Conservation (phyloP, 2,113 vertebrate species). For the Emberiza fucata region DNA sequence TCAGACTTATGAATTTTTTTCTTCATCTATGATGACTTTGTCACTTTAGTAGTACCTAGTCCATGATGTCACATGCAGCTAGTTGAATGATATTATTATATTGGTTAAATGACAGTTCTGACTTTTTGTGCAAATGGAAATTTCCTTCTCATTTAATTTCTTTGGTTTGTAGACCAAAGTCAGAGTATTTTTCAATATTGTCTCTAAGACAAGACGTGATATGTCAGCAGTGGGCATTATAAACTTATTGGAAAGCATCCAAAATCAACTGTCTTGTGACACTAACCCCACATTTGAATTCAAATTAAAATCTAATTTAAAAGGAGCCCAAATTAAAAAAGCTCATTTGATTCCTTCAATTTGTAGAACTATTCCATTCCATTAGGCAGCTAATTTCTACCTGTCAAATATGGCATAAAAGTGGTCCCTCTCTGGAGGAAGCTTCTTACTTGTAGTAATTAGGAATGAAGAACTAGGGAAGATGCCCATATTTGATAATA, state of each 20-base stretch:
- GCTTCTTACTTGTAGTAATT: constrained; percentile 80
- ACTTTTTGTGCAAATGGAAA: background rate
- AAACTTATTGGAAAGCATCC: constrained; percentile 59
- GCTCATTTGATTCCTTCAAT: constrained; percentile 81
- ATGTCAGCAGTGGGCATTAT: background rate
- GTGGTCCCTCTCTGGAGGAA: constrained; percentile 74
- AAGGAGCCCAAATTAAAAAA: constrained; percentile 72
- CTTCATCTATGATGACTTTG: background rate
- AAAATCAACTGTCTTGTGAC: constrained; percentile 56
- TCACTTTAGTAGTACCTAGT: background rate
- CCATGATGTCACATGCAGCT: background rate
- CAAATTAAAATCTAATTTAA: constrained; percentile 87
- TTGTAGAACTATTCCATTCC: constrained; percentile 84
- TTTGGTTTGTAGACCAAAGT: background rate
- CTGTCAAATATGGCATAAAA: constrained; percentile 81
- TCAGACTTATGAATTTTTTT: background rate
- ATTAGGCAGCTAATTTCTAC: constrained; percentile 89
- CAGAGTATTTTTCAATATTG: background rate
- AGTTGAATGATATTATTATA: background rate
- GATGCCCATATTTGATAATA: constrained; percentile 36
- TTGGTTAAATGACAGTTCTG: background rate
- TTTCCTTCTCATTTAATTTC: background rate
- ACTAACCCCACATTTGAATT: constrained; percentile 69
- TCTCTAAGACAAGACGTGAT: background rate
- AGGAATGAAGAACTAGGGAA: constrained; percentile 61